A percentile compares a stretch with the other conserved stretches of the same genome.
phyloP scores from a whole-genome alignment of 2,113 vertebrate species.

The Otus sunia region DNA sequence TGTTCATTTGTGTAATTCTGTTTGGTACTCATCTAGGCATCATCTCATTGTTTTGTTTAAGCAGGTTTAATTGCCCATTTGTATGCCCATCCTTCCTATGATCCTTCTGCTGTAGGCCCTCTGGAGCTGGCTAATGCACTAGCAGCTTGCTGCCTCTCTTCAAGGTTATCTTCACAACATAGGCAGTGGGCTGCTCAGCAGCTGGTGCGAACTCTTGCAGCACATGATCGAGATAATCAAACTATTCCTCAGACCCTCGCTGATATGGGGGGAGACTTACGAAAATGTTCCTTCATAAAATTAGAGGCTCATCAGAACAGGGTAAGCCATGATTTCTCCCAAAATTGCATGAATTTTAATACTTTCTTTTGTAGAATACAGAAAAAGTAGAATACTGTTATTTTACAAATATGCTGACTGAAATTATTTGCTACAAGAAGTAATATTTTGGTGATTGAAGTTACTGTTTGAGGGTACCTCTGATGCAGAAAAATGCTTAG shows the following conservation, averaged over 20 bases:
- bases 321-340: slow-evolving; percentile 69
- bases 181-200: slow-evolving; percentile 98
- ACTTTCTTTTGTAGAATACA: neutral
- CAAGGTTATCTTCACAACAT: slow-evolving; percentile 94
- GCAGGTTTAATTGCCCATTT: slow-evolving; percentile 92
- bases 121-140: slow-evolving; percentile 98
- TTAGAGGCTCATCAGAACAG: slow-evolving; percentile 97
- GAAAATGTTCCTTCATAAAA: slow-evolving; percentile 92
- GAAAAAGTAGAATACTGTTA: fast-evolving
- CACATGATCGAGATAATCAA: slow-evolving; percentile 96
- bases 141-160: slow-evolving; percentile 97
- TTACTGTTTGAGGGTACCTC: neutral
- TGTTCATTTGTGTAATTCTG: slow-evolving; percentile 32
- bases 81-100: slow-evolving; percentile 91
- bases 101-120: slow-evolving; percentile 93
- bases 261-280: slow-evolving; percentile 93
- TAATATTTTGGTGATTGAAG: neutral
- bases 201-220: slow-evolving; percentile 91
- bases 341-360: neutral
- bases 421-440: neutral
- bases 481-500: neutral
- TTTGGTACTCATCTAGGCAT: slow-evolving; percentile 71
- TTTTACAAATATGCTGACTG: neutral
- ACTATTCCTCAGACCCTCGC: slow-evolving; percentile 89
- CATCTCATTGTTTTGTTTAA: slow-evolving; percentile 82